Evolutionary conservation across 2,888 invertebrate genomes (phyloP).

Genomic region (Gastracanthus pulcherrimus): DNA sequence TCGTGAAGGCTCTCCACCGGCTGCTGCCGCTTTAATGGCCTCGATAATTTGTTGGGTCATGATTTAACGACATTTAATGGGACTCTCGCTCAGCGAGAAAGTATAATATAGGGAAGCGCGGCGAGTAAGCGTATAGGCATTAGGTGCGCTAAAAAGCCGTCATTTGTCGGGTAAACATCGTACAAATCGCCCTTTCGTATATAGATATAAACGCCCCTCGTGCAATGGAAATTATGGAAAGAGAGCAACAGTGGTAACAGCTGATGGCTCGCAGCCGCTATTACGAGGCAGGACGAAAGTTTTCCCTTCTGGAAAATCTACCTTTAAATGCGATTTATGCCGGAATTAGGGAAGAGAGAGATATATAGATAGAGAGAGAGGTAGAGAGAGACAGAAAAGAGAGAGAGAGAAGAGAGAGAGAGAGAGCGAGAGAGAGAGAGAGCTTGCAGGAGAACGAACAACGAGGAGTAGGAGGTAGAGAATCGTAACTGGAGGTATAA

Average conservation of each 20-base stretch:
- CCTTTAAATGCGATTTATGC: slow-evolving; percentile 41
- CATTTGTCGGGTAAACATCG: not conserved
- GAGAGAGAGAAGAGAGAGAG: not conserved
- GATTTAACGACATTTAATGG: too few species aligned
- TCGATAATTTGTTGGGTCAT: slow-evolving; percentile 24
- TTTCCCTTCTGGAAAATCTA: slow-evolving; percentile 12
- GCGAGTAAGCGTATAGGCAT: too few species aligned
- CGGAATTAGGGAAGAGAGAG: not conserved
- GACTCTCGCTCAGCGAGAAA: too few species aligned
- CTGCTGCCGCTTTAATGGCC: too few species aligned
- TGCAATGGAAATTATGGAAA: not conserved
- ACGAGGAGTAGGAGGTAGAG: not conserved
- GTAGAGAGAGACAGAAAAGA: not conserved
- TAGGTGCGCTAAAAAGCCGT: not conserved
- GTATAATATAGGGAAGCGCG: too few species aligned
- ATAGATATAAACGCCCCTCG: too few species aligned
- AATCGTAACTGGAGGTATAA: not conserved
- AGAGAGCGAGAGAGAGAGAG: not conserved
- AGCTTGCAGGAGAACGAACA: too few species aligned
- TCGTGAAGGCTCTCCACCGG: too few species aligned
- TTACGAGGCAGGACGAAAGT: not conserved
- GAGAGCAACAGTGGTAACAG: not conserved
- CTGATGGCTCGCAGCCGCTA: too few species aligned
- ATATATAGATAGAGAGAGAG: not conserved
- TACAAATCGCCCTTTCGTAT: not conserved